Evolutionary conservation across 2,113 vertebrate species (phyloP).

Genomic region (Zosterops pallidus): DNA sequence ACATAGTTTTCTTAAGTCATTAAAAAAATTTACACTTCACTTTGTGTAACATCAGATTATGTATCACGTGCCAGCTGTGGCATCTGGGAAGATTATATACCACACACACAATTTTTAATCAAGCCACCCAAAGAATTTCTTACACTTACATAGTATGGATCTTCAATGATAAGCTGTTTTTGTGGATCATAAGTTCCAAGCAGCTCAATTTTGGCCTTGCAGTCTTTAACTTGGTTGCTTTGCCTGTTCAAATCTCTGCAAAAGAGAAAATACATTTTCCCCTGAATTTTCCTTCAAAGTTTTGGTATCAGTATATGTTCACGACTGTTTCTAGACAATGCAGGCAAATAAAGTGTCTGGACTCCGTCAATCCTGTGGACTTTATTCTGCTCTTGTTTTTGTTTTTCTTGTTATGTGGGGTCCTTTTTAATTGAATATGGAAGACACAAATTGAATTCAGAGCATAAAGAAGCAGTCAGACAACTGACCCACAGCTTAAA

Average conservation of each 20-base stretch:
- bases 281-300: neutral
- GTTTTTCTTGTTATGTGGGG: neutral
- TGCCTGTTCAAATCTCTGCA: conserved; percentile 88
- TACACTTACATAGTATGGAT: conserved; percentile 88
- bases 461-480: neutral
- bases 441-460: neutral
- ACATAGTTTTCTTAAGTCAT: neutral
- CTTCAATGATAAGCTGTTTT: conserved; percentile 86
- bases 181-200: conserved; percentile 87
- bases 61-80: neutral
- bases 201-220: conserved; percentile 84
- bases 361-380: neutral
- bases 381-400: neutral
- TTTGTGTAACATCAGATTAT: neutral
- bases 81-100: neutral
- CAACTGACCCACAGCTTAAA: neutral
- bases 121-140: neutral
- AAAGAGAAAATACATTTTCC: conserved; percentile 42
- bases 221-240: conserved; percentile 79
- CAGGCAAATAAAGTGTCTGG: neutral
- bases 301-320: neutral
- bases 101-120: neutral
- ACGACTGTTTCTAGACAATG: neutral
- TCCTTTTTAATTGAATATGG: neutral
- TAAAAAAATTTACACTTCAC: neutral